Evolutionary conservation across 2,888 invertebrate species (phyloP), one percentile per base, ranked within the genome.

Genomic region (Andrena minutula): DNA sequence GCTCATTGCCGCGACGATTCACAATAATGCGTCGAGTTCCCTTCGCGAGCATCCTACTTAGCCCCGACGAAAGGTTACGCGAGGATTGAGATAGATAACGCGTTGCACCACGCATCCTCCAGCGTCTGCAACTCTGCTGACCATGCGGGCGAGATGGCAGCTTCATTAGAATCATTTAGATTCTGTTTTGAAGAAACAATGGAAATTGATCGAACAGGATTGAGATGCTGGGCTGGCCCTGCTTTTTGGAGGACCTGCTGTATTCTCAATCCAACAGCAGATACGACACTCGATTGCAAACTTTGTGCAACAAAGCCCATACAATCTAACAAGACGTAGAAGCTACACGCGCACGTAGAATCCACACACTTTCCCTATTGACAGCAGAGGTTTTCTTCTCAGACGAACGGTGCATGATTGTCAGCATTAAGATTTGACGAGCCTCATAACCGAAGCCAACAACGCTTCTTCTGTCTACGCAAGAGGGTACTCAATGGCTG

Each of bases 1-100:
- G 82, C 88, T 88, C 88, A 88, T 88, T 88, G 88, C 88, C 82
- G 83, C 79, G 81, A 77, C 86, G 82, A 81, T 83, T 83, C 87
- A 77, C 88, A 75, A 80, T 83, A 83, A 87, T 74, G 70, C 84
- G 71, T 75, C 70, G 84, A n/a, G 68, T 79, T 75, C 63, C 76
- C 79, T 75, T 77, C 69, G 75, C 28, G 64, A 60, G 65, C 79
- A 81, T 82, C 87, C 79, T 74, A 81, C 74, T 86, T 83, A 72
- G 20, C 56, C 74, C 53, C 75, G 26, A 65, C 49, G 56, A 86
- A 86, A 86, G 86, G 84, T 86, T 84, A 86, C 26, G 23, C 56
- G 2, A 30, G 58, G 51, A 71, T 47, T 53, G 20, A 53, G 35
- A 16, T 30, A 49, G 53, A 79, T 63, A 74, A 66, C 30, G 41